Conservation (phyloP, 2,797 vertebrate genomes). For the Diplodus puntazzo region DNA sequence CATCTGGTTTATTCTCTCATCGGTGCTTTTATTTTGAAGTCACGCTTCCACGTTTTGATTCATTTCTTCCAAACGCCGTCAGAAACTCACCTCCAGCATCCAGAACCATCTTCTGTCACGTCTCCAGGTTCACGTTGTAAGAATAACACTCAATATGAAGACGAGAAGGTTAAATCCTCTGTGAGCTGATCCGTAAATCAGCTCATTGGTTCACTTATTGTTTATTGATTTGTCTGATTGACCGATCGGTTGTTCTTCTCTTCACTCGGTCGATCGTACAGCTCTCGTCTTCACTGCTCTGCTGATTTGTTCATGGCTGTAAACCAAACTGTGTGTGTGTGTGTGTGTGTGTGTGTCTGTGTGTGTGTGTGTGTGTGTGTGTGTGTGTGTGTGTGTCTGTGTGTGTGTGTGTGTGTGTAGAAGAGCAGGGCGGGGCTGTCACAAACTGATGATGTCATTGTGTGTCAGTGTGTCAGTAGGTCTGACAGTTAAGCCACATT, state of each 20-base stretch:
- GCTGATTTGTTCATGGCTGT: too few species aligned
- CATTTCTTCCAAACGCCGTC: conserved; percentile 10
- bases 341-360: too few species aligned
- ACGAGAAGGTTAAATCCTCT: not conserved
- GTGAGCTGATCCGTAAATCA: too few species aligned
- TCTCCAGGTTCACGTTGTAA: not conserved
- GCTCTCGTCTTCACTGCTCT: too few species aligned
- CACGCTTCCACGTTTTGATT: conserved; percentile 20
- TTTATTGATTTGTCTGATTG: not conserved
- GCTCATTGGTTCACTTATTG: not conserved
- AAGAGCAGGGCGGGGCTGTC: not conserved
- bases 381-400: not conserved
- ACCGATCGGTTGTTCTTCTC: too few species aligned
- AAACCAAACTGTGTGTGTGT: too few species aligned
- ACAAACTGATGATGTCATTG: not conserved
- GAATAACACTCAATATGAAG: not conserved
- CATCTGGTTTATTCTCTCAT: conserved; percentile 21
- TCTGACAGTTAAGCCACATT: not conserved
- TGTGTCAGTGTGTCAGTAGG: not conserved
- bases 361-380: not conserved
- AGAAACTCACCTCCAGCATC: not conserved
- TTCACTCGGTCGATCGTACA: too few species aligned
- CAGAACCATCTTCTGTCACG: not conserved
- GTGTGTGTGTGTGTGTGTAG: too few species aligned
- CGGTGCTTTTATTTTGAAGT: conserved; percentile 17